A percentile compares a stretch with the other conserved stretches of the same genome.
Evolutionary conservation across 2,113 vertebrate genomes (phyloP).

Genomic region (Poecile atricapillus): DNA sequence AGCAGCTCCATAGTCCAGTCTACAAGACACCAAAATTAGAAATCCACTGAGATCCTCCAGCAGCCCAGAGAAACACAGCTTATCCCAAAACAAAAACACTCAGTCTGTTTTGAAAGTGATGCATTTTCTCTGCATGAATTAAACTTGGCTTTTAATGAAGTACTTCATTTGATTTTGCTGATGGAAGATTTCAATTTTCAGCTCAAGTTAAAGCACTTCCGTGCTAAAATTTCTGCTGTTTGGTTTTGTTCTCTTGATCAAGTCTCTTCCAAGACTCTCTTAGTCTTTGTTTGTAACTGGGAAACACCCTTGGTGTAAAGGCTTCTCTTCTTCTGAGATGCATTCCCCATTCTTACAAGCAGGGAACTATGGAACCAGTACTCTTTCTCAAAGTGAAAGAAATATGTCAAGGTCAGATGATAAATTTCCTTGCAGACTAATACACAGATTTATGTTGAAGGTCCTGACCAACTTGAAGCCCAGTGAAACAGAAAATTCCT

Average conservation of each 20-base stretch:
- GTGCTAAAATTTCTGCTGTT: not conserved
- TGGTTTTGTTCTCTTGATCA: not conserved
- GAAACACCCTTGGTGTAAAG: not conserved
- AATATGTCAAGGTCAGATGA: not conserved
- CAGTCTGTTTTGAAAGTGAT: not conserved
- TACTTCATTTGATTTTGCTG: slow-evolving; percentile 17
- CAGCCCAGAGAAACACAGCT: not conserved
- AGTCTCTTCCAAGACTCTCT: not conserved
- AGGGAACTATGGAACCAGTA: not conserved
- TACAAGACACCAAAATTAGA: not conserved
- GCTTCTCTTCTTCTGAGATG: not conserved
- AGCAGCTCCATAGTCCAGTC: not conserved
- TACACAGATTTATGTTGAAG: not conserved
- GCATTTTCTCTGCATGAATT: not conserved
- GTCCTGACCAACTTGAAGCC: not conserved
- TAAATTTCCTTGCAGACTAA: not conserved
- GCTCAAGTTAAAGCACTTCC: not conserved
- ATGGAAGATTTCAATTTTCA: slow-evolving; percentile 2
- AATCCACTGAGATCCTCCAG: not conserved
- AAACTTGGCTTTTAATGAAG: slow-evolving; percentile 31
- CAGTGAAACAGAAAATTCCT: slow-evolving; percentile 10
- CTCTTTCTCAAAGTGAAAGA: not conserved
- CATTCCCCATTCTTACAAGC: not conserved
- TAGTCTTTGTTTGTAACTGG: not conserved
- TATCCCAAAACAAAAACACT: not conserved